Evolutionary conservation across 1,140 invertebrate species (phyloP).

Genomic region (Drosophila nigrodunni): DNA sequence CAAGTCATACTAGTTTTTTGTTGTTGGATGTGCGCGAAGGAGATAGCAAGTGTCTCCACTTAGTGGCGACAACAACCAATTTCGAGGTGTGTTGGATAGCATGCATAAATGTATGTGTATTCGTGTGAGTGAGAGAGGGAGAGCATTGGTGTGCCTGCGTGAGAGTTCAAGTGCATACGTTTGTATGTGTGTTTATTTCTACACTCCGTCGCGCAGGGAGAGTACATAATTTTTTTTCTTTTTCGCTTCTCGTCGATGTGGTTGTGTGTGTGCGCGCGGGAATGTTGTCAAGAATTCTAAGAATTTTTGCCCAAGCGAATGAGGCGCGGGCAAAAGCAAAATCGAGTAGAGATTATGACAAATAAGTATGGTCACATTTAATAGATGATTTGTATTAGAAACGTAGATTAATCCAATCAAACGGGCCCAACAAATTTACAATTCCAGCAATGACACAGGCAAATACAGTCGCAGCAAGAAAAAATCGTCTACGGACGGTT

Average conservation of each 20-base stretch:
- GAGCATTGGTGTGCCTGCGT: conserved; percentile 44
- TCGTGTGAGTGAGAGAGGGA: not conserved
- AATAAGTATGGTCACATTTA: conserved; percentile 22
- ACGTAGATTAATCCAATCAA: conserved; percentile 18
- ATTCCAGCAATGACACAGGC: conserved; percentile 18
- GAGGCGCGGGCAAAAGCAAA: conserved; percentile 35
- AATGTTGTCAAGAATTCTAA: conserved; percentile 82
- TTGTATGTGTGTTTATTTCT: conserved; percentile 59
- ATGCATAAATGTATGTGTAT: conserved; percentile 17
- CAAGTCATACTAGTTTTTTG: conserved; percentile 77
- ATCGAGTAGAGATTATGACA: conserved; percentile 28
- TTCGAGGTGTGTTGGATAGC: conserved; percentile 66
- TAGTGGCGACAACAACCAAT: conserved; percentile 67
- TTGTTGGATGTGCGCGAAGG: conserved; percentile 29
- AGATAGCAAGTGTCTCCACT: conserved; percentile 52
- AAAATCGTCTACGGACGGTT: conserved; percentile 27
- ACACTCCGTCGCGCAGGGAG: conserved; percentile 47
- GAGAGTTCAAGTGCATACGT: conserved; percentile 62
- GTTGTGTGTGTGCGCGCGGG: conserved; percentile 63
- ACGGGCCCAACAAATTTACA: conserved; percentile 7
- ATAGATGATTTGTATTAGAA: conserved; percentile 2
- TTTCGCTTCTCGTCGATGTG: conserved; percentile 31
- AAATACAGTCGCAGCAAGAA: conserved; percentile 8
- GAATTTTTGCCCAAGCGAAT: conserved; percentile 72
- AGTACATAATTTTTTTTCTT: conserved; percentile 47